These are phyloP conservation scores for Mythimna lalbum DNA, from an alignment of 2,888 invertebrate genomes.

Conservation along the genomic window DNA sequence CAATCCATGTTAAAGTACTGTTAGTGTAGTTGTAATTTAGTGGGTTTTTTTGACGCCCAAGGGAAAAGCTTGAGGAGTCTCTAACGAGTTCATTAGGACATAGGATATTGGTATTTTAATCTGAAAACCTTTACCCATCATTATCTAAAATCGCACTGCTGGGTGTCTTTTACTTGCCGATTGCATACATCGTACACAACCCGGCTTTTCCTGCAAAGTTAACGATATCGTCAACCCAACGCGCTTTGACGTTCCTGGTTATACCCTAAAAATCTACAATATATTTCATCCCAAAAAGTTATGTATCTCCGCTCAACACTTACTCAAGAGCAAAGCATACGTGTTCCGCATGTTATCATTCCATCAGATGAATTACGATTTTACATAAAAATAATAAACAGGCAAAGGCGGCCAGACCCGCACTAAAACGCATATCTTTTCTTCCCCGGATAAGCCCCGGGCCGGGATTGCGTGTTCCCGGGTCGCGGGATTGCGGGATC, in stretches of 20 bases:
- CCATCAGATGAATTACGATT: constrained; percentile 79
- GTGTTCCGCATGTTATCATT: constrained; percentile 76
- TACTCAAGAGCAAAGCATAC: constrained; percentile 54
- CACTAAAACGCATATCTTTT: constrained; percentile 71
- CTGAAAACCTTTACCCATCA: neutral
- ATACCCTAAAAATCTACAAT: neutral
- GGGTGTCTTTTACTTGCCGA: no score
- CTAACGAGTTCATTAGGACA: no score
- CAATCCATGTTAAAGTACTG: no score
- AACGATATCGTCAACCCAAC: neutral
- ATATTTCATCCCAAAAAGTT: neutral
- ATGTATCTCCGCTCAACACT: constrained; percentile 21
- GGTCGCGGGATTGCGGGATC: constrained; percentile 68
- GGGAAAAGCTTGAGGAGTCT: no score
- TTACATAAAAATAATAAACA: constrained; percentile 78
- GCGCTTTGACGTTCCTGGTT: neutral
- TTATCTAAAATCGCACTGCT: no score
- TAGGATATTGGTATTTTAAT: no score
- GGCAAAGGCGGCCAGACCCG: constrained; percentile 45
- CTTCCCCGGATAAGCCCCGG: constrained; percentile 73
- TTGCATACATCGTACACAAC: neutral
- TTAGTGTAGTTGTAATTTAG: no score
- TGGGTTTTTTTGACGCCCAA: no score
- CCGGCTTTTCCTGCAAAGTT: neutral
- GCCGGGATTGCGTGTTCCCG: constrained; percentile 69